Percentiles rank a stretch among this genome's conserved stretches.
These are phyloP conservation scores for Anarhynchus alexandrinus DNA, from an alignment of 2,113 vertebrate genomes.

Conservation along the genomic window DNA sequence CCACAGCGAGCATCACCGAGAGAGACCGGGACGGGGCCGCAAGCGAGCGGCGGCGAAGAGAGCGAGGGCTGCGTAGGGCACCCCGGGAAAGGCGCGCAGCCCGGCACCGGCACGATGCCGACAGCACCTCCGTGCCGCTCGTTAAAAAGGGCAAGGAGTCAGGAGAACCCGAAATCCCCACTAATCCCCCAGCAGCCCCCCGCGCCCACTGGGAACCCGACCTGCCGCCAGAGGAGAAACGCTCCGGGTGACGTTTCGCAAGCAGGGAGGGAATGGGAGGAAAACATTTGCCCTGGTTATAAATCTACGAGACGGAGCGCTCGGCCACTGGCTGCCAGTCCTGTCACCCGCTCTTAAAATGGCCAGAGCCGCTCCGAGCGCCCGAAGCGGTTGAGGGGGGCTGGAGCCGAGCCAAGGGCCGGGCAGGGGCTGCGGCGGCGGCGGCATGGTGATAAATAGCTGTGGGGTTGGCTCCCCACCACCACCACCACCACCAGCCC, in stretches of 20 bases:
- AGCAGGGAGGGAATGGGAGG: background rate
- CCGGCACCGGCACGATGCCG: background rate
- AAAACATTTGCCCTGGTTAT: background rate
- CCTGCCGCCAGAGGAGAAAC: background rate
- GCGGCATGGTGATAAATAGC: background rate
- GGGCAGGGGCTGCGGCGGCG: background rate
- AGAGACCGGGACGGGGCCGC: background rate
- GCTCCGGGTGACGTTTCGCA: background rate
- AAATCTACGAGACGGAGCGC: background rate
- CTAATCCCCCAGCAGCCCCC: background rate
- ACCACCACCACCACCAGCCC: background rate
- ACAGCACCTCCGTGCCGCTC: accelerated
- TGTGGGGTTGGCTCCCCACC: background rate
- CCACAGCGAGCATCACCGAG: background rate
- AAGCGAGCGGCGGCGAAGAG: accelerated
- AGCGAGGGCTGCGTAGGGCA: accelerated
- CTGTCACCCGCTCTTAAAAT: background rate
- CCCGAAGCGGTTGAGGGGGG: background rate
- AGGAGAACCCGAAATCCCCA: background rate
- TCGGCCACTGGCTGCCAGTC: background rate
- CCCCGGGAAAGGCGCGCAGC: background rate
- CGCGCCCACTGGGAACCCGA: background rate
- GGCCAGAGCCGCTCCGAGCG: background rate
- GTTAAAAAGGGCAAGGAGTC: background rate
- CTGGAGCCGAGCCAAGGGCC: background rate